These are phyloP conservation scores for Coilia nasus DNA, from an alignment of 2,797 vertebrate species.

Conservation along the genomic window DNA sequence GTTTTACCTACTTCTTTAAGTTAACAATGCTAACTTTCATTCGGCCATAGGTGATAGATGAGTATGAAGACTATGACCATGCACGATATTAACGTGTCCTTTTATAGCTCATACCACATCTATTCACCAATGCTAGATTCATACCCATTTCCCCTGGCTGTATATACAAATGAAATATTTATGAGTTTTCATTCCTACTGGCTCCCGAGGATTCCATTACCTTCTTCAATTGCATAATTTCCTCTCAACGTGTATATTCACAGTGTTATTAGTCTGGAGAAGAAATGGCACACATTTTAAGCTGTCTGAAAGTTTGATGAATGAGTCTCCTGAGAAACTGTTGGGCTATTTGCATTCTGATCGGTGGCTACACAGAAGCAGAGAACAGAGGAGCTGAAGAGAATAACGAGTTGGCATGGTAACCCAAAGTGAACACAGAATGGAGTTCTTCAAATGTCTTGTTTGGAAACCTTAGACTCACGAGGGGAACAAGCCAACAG, in stretches of 20 bases:
- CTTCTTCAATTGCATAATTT: neutral
- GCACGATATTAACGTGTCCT: neutral
- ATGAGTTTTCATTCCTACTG: neutral
- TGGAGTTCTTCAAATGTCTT: neutral
- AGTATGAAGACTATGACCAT: neutral
- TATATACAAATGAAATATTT: neutral
- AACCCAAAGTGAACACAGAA: conserved; percentile 20
- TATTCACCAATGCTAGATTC: neutral
- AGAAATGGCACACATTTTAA: neutral
- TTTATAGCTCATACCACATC: neutral
- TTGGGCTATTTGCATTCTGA: neutral
- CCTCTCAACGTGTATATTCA: neutral
- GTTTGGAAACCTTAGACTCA: neutral
- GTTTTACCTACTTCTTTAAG: too few relatives aligned
- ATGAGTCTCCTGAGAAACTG: neutral
- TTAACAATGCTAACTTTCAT: too few relatives aligned
- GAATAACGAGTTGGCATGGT: conserved; percentile 16
- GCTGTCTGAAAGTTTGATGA: conserved; percentile 14
- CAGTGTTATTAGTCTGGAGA: neutral
- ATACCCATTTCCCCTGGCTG: neutral
- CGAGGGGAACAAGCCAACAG: neutral
- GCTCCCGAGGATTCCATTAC: neutral
- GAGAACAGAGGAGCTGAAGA: neutral
- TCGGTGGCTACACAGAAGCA: neutral
- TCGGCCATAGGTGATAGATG: too few relatives aligned